Evolutionary conservation across 1,140 invertebrate genomes (phyloP).

Genomic region (Drosophila subpulchrella): DNA sequence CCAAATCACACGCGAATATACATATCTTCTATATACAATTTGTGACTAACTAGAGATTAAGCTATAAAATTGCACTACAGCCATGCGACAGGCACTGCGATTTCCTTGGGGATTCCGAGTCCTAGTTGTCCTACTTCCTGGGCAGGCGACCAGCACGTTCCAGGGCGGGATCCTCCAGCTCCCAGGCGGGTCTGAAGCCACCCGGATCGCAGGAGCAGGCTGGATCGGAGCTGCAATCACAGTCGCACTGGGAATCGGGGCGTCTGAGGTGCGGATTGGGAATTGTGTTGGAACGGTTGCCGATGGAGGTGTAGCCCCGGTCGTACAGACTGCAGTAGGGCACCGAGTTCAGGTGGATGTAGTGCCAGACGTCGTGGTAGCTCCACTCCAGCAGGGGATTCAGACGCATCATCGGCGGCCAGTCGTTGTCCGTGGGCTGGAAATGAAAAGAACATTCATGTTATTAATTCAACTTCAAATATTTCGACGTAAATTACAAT

Average conservation of each 20-base stretch:
- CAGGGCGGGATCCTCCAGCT: slow-evolving; percentile 87
- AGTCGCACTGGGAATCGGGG: slow-evolving; percentile 84
- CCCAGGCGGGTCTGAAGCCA: slow-evolving; percentile 91
- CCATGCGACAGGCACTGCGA: slow-evolving; percentile 16
- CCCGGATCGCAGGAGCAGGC: slow-evolving; percentile 48
- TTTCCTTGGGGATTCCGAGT: background rate
- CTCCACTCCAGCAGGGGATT: slow-evolving; percentile 95
- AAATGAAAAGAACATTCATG: background rate
- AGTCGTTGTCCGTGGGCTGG: slow-evolving; percentile 92
- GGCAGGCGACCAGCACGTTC: slow-evolving; percentile 90
- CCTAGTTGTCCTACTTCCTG: slow-evolving; percentile 29
- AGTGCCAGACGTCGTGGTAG: slow-evolving; percentile 95
- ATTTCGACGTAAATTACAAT: too few relatives aligned
- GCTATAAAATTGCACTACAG: slow-evolving; percentile 19
- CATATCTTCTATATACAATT: slow-evolving; percentile 26
- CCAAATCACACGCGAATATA: slow-evolving; percentile 5
- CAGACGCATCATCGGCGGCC: slow-evolving; percentile 95
- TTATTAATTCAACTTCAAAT: too few relatives aligned
- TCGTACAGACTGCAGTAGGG: slow-evolving; percentile 96
- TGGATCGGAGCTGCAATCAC: slow-evolving; percentile 32
- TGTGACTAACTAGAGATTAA: slow-evolving; percentile 28
- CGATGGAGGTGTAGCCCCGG: slow-evolving; percentile 95
- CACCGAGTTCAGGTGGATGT: slow-evolving; percentile 90
- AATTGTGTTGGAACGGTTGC: slow-evolving; percentile 90
- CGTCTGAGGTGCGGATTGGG: slow-evolving; percentile 91